These are phyloP conservation scores for Macropis europaea DNA, from an alignment of 2,888 invertebrate genomes.

Conservation along the genomic window DNA sequence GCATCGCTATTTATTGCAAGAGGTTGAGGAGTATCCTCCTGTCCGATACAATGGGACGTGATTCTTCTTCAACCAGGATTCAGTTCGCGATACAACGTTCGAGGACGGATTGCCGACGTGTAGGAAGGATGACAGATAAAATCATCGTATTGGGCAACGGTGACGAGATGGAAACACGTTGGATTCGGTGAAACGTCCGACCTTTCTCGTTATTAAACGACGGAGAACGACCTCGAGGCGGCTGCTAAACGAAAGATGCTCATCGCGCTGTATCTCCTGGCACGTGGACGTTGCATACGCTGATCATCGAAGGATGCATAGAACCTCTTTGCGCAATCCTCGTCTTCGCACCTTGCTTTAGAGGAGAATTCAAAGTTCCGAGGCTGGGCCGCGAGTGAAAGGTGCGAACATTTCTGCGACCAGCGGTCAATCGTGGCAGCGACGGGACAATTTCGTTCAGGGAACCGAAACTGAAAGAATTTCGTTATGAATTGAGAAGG, in stretches of 20 bases:
- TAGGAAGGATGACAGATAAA: slow-evolving; percentile 25
- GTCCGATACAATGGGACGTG: no score
- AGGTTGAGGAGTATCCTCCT: no score
- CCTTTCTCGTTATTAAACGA: slow-evolving; percentile 36
- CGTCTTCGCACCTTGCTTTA: not conserved
- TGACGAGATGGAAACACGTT: slow-evolving; percentile 6
- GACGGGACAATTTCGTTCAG: no score
- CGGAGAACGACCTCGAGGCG: slow-evolving; percentile 39
- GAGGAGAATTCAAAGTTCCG: not conserved
- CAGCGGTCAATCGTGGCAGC: not conserved
- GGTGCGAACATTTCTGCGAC: not conserved
- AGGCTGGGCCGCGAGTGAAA: slow-evolving; percentile 7
- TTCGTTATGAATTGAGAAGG: no score
- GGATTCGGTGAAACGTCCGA: slow-evolving; percentile 35
- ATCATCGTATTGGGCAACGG: slow-evolving; percentile 29
- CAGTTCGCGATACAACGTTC: not conserved
- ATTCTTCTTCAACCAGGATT: no score
- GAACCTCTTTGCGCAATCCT: slow-evolving; percentile 35
- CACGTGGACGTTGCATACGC: slow-evolving; percentile 13
- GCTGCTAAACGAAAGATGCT: slow-evolving; percentile 23
- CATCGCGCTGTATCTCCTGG: slow-evolving; percentile 48
- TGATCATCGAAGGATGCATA: slow-evolving; percentile 37
- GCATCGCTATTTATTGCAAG: no score
- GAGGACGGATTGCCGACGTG: slow-evolving; percentile 8
- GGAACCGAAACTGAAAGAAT: no score